phyloP scores from a whole-genome alignment of 2,113 vertebrate genomes.

The Megalops atlanticus region DNA sequence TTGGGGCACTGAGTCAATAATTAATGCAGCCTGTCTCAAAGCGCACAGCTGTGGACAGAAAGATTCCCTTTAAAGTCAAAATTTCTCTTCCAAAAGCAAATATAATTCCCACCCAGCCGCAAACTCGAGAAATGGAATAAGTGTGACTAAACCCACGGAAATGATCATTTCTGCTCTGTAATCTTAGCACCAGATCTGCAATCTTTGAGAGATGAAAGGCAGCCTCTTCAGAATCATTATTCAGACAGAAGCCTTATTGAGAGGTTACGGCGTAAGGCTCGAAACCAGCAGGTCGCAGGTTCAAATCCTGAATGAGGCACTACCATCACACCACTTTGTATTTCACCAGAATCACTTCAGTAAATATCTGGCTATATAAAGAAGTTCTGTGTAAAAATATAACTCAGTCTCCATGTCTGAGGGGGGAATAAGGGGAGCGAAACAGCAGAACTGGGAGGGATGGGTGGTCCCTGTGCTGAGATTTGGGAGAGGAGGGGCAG shows the following conservation, averaged over 20 bases:
- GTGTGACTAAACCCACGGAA: neutral
- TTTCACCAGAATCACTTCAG: neutral
- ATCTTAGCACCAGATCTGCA: too few relatives aligned
- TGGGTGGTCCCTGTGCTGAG: neutral
- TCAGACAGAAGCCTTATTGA: too few relatives aligned
- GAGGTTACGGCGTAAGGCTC: neutral
- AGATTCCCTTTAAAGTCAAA: neutral
- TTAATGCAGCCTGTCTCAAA: neutral
- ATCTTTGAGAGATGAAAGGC: too few relatives aligned
- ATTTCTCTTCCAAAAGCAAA: neutral
- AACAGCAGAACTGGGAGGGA: neutral
- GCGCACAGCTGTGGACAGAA: neutral
- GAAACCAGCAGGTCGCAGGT: neutral
- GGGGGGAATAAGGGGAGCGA: neutral
- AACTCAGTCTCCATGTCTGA: too few relatives aligned
- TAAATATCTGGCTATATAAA: too few relatives aligned
- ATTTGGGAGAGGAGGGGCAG: neutral
- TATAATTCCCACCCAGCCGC: too few relatives aligned
- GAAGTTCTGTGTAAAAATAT: too few relatives aligned
- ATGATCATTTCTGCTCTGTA: too few relatives aligned
- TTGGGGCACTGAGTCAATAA: neutral
- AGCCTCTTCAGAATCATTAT: too few relatives aligned
- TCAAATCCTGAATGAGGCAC: neutral
- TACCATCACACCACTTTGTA: neutral
- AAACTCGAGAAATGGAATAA: neutral